These are phyloP conservation scores for Tachypleus tridentatus DNA, from an alignment of 1,140 invertebrate genomes.

Conservation along the genomic window DNA sequence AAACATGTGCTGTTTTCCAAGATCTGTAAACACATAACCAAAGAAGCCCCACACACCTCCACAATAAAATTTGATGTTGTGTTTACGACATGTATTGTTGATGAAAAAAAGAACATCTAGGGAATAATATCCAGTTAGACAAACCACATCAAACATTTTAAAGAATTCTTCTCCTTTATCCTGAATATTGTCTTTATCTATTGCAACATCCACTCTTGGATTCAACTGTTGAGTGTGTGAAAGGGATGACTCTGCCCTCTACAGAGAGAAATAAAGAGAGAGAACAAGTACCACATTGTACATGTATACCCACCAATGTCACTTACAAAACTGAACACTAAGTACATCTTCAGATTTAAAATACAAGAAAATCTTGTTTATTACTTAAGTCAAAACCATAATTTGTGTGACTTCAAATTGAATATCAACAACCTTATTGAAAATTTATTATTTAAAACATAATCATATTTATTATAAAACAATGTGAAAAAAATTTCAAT, in stretches of 20 bases:
- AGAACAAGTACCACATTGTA: constrained; percentile 4
- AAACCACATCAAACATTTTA: constrained; percentile 48
- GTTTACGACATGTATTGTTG: constrained; percentile 61
- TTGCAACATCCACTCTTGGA: constrained; percentile 74
- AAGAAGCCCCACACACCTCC: constrained; percentile 88
- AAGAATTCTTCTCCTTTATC: constrained; percentile 54
- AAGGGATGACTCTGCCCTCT: constrained; percentile 73
- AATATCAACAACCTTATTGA: no score
- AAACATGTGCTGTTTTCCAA: constrained; percentile 64
- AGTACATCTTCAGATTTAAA: no score
- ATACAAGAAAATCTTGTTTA: no score
- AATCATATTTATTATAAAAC: no score
- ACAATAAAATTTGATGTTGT: constrained; percentile 71
- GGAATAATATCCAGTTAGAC: constrained; percentile 58
- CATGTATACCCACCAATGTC: constrained; percentile 2
- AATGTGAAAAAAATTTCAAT: no score
- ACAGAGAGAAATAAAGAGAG: constrained; percentile 29
- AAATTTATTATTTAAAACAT: no score
- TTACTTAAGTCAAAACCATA: no score
- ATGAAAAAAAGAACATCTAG: constrained; percentile 53
- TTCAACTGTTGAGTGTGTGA: constrained; percentile 68
- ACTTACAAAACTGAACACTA: neutral
- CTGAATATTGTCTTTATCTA: constrained; percentile 47
- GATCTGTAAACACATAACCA: constrained; percentile 82
- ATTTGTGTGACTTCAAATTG: no score